Base-by-base conservation (phyloP, 2,888 invertebrate genomes). In the Xestobium rufovillosum region DNA sequence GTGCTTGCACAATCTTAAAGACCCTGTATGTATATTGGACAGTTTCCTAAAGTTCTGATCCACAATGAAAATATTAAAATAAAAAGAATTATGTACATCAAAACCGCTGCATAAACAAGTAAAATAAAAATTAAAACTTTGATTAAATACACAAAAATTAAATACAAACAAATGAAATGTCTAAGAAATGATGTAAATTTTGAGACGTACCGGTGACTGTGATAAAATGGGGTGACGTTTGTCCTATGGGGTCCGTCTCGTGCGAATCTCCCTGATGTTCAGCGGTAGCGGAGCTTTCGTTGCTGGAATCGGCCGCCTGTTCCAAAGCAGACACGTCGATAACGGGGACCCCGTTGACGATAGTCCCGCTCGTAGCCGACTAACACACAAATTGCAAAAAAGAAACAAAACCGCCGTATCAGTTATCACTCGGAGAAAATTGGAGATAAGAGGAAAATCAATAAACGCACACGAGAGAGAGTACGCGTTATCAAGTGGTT, bases 171-270 rank as follows among this genome's bases (percentile, higher is more conserved):
- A n/a, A n/a, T n/a, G n/a, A n/a, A n/a, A n/a, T n/a, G n/a, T n/a
- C n/a, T n/a, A n/a, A n/a, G n/a, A n/a, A n/a, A n/a, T n/a, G n/a
- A n/a, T n/a, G n/a, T n/a, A 43, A 16, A 33, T 34, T 28, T 27
- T 28, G 17, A 13, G 42, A 63, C 69, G 65, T 63, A 80, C 82
- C 81, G 54, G 82, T 77, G 16, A 83, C 83, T 23, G 82, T 78
- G 49, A 83, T 83, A 63, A 78, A 83, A 43, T 76, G 76, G 19
- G 73, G 73, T 9, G 73, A 64, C 25, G 55, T 52, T 36, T 65
- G 61, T 14, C 69, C 65, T 25, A 70, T 65, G n/a, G 70, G 68
- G 42, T 70, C 71, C 36, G 67, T 60, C 53, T 72, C 72, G 48
- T 71, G 67, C 39, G 63, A 61, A 26, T 72, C 68, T 23, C 64